phyloP scores from a whole-genome alignment of 2,113 vertebrate species.

The Anolis sagrei region DNA sequence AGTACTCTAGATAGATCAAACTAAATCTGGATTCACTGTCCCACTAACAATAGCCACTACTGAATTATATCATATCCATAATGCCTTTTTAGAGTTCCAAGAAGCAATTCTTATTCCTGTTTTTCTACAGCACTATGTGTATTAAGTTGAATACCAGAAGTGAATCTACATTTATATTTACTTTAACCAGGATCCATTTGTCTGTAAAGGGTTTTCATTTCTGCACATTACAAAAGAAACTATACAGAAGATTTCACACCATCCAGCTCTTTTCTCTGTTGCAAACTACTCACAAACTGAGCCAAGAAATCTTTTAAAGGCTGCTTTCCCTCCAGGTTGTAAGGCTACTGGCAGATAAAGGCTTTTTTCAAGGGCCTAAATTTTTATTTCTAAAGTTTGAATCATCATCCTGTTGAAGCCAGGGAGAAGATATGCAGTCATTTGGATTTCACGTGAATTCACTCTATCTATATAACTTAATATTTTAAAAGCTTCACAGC shows the following conservation, averaged over 20 bases:
- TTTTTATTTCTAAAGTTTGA: neutral
- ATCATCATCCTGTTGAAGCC: neutral
- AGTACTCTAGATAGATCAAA: too few relatives aligned
- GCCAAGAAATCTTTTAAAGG: neutral
- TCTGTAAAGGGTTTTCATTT: neutral
- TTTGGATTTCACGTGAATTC: slow-evolving; percentile 11
- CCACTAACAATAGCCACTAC: too few relatives aligned
- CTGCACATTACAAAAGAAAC: neutral
- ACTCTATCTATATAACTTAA: neutral
- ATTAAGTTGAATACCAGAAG: too few relatives aligned
- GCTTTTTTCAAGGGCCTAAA: neutral
- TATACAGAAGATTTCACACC: neutral
- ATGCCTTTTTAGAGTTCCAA: too few relatives aligned
- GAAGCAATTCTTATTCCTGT: too few relatives aligned
- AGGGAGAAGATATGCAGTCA: neutral
- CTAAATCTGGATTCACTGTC: too few relatives aligned
- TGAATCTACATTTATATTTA: too few relatives aligned
- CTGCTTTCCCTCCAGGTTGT: neutral
- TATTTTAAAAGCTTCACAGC: slow-evolving; percentile 25
- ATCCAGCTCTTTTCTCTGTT: neutral
- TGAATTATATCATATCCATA: too few relatives aligned
- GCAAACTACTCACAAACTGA: neutral
- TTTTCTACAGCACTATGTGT: too few relatives aligned
- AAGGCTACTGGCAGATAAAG: neutral
- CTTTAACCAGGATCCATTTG: neutral